Conservation (phyloP, 1,140 invertebrate species). For the Lucilia sericata region DNA sequence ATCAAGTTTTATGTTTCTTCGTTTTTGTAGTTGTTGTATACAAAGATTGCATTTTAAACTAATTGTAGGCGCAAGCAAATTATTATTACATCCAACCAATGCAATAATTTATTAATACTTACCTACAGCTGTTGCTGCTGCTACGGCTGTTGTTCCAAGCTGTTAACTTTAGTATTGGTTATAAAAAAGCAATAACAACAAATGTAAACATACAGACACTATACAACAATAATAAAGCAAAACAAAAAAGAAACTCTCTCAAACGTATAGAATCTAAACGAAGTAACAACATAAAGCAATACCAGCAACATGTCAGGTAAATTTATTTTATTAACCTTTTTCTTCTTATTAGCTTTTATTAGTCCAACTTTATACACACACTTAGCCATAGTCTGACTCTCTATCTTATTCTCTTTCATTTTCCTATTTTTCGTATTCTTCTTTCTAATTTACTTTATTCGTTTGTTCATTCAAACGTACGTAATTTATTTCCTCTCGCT, state of each 20-base stretch:
- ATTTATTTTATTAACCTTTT: conserved; percentile 4
- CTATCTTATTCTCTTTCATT: not conserved
- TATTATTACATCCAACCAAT: conserved; percentile 24
- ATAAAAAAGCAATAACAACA: not conserved
- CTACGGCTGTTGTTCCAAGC: not conserved
- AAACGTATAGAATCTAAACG: not conserved
- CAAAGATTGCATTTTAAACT: conserved; percentile 22
- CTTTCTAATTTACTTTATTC: not conserved
- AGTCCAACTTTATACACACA: not conserved
- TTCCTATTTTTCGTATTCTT: not conserved
- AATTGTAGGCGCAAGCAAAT: conserved; percentile 26
- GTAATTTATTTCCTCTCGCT: not conserved
- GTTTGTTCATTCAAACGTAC: not conserved
- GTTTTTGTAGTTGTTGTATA: not conserved
- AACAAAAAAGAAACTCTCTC: not conserved
- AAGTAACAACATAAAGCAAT: not conserved
- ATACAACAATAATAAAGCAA: not conserved
- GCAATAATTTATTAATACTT: conserved; percentile 14
- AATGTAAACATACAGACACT: not conserved
- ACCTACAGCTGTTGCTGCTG: conserved; percentile 9
- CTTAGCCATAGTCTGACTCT: not conserved
- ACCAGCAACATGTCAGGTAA: conserved; percentile 10
- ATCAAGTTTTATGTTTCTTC: conserved; percentile 3
- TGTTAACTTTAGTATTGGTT: conserved; percentile 11
- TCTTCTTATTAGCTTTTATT: conserved; percentile 1